phyloP scores from a whole-genome alignment of 2,797 vertebrate genomes.

The Salmo trutta region DNA sequence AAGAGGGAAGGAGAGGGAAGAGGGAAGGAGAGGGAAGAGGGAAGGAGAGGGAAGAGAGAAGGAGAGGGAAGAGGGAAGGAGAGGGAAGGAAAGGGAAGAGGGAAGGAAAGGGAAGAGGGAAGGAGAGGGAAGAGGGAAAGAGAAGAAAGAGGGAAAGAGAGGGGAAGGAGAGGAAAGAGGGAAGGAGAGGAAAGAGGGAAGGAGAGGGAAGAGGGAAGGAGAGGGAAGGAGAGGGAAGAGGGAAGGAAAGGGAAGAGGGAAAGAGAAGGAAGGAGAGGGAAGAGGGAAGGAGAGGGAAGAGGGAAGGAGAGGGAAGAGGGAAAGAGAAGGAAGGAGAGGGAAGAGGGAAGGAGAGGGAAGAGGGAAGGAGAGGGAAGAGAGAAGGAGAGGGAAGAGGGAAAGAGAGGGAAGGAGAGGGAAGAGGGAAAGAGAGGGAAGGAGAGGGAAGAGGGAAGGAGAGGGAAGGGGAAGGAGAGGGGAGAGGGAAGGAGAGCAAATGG shows the following conservation, averaged over 20 bases:
- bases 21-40: neutral
- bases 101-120: too few relatives aligned
- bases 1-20: neutral
- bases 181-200: too few relatives aligned
- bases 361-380: neutral
- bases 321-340: neutral
- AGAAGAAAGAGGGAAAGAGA: neutral
- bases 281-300: too few relatives aligned
- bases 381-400: neutral
- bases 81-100: too few relatives aligned
- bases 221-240: neutral
- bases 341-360: neutral
- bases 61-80: neutral
- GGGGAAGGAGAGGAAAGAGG: neutral
- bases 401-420: too few relatives aligned
- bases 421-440: too few relatives aligned
- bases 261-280: too few relatives aligned
- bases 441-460: too few relatives aligned
- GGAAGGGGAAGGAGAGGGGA: neutral
- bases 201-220: neutral
- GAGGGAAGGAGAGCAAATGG: slow-evolving; percentile 63
- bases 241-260: neutral
- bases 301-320: too few relatives aligned
- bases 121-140: too few relatives aligned
- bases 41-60: neutral